phyloP scores from a whole-genome alignment of 2,113 vertebrate genomes.

The Notothenia rossii region DNA sequence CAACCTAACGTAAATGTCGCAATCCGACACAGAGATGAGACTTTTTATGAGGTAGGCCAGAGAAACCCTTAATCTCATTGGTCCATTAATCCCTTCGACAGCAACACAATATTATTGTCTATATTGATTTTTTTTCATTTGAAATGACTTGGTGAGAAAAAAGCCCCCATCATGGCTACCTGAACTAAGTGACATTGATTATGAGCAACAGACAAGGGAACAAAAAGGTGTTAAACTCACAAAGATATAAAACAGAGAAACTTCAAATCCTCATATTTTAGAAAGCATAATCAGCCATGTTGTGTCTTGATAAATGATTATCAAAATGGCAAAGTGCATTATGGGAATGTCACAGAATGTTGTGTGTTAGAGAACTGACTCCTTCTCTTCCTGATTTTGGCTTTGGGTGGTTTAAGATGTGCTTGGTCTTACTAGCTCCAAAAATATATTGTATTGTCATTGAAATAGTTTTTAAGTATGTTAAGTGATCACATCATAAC shows the following conservation, averaged over 20 bases:
- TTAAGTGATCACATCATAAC: neutral
- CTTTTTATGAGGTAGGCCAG: neutral
- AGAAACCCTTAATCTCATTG: neutral
- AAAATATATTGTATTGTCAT: neutral
- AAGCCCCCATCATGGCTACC: neutral
- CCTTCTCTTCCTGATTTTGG: neutral
- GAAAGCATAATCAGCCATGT: neutral
- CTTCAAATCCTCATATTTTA: neutral
- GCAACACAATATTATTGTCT: neutral
- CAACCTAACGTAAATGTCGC: too few relatives aligned
- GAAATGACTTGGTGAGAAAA: neutral
- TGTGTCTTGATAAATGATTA: neutral
- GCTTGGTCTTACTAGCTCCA: neutral
- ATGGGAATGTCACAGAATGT: constrained; percentile 1
- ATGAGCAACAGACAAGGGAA: neutral
- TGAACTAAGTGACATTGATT: fast-evolving
- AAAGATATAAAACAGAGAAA: neutral
- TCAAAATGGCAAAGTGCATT: neutral
- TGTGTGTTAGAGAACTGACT: neutral
- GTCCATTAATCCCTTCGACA: constrained; percentile 4
- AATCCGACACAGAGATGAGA: neutral
- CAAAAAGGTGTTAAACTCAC: neutral
- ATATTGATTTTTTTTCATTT: constrained; percentile 2
- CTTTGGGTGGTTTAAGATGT: neutral
- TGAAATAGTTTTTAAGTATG: neutral